Conservation (phyloP, 2,888 invertebrate genomes). For the Sericinus montela region DNA sequence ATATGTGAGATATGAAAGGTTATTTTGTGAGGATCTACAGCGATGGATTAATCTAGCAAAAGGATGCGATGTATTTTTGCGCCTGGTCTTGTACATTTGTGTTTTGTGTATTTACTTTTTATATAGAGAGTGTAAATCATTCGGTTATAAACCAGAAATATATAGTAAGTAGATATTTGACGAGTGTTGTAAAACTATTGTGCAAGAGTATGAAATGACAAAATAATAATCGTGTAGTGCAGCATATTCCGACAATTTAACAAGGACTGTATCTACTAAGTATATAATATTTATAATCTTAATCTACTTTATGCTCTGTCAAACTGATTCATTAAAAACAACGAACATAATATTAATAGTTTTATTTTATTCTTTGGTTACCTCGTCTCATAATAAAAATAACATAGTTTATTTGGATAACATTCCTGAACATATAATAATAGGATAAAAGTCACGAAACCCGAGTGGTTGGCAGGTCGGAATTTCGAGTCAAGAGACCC, state of each 20-base stretch:
- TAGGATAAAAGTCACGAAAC: no score
- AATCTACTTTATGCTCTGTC: conserved; percentile 33
- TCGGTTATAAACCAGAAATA: neutral
- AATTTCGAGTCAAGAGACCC: no score
- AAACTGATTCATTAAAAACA: conserved; percentile 63
- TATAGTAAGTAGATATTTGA: no score
- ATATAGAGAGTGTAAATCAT: conserved; percentile 1
- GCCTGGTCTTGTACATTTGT: no score
- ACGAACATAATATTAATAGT: conserved; percentile 48
- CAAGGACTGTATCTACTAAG: conserved; percentile 1
- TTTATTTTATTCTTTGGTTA: neutral
- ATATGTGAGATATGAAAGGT: neutral
- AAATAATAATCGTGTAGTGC: no score
- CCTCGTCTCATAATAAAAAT: no score
- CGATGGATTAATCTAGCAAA: no score
- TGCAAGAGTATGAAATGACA: neutral
- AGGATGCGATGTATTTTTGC: neutral
- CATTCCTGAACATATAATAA: no score
- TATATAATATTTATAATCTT: neutral
- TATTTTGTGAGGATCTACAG: no score
- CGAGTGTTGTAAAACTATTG: neutral
- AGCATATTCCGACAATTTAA: neutral
- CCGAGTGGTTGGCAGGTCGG: no score
- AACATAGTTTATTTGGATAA: no score
- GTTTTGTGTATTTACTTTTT: no score